phyloP scores from a whole-genome alignment of 2,797 vertebrate genomes.

The Dipus sagitta region DNA sequence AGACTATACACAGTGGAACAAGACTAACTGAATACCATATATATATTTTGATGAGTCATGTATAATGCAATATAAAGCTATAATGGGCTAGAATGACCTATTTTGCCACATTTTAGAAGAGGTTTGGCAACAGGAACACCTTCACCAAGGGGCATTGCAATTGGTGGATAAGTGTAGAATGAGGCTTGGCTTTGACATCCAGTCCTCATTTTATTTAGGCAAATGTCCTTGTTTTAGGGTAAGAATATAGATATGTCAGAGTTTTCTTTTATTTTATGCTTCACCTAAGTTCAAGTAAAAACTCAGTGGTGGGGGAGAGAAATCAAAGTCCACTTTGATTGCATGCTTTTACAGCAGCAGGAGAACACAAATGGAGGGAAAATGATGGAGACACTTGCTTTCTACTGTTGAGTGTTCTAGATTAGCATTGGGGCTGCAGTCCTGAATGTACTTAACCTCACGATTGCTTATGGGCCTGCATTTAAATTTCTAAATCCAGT shows the following conservation, averaged over 20 bases:
- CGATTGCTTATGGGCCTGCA: background rate
- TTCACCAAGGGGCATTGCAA: background rate
- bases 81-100: background rate
- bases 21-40: background rate
- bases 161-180: background rate
- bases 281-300: background rate
- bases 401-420: background rate
- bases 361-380: background rate
- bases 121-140: background rate
- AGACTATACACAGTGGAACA: background rate
- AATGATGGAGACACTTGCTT: background rate
- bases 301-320: too few relatives aligned
- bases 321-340: slow-evolving; percentile 54
- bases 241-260: background rate
- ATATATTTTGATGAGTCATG: background rate
- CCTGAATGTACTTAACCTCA: background rate
- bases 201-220: background rate
- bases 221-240: background rate
- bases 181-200: background rate
- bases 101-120: background rate
- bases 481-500: background rate
- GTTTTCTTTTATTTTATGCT: slow-evolving; percentile 8
- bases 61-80: background rate
- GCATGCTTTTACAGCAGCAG: background rate
- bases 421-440: background rate